Evolutionary conservation across 1,140 invertebrate genomes (phyloP), one percentile per base, ranked within the genome.

Genomic region (Drosophila tsacasi): DNA sequence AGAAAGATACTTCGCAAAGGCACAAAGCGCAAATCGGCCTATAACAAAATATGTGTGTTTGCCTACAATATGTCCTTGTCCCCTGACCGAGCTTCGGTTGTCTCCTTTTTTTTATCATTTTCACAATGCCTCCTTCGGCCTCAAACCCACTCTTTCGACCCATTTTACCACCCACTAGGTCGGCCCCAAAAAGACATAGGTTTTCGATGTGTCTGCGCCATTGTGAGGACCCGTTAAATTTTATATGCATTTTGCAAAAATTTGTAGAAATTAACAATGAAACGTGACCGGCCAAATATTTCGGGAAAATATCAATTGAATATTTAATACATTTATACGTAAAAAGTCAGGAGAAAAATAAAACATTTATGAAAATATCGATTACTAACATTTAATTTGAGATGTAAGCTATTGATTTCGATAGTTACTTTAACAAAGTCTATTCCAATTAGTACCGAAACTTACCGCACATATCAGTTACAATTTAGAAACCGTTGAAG

Each of bases 191-290:
- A 76, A 76, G 50, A 49, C 74, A 69, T 65, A 30, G 75, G 50
- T 32, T 64, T 64, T 57, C 66, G 57, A 80, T 67, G 21, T 49
- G 63, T 74, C 39, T 62, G 69, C 46, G 58, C 46, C 58, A 55
- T 80, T 80, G 77, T 76, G 55, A 47, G 63, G 25, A 65, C 54
- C 59, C 84, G 83, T 87, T 89, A 84, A 87, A 89, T 83, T 89
- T 80, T 79, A 84, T 84, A 87, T 83, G 75, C 79, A 82, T 79
- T 85, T 90, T 73, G 59, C 65, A 79, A 82, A 90, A 85, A 90
- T 90, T 85, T 90, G 65, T 77, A 71, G 61, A 90, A 90, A 90
- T 90, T 85, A 85, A 90, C 85, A 91, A 90, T 90, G 77, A 90
- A 90, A 90, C 85, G 85, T 90, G 85, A 90, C 85, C 86, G 40